A percentile compares a stretch with the other conserved stretches of the same genome.
Evolutionary conservation across 2,113 vertebrate species (phyloP).

Genomic region (Chlamydotis undulata): DNA sequence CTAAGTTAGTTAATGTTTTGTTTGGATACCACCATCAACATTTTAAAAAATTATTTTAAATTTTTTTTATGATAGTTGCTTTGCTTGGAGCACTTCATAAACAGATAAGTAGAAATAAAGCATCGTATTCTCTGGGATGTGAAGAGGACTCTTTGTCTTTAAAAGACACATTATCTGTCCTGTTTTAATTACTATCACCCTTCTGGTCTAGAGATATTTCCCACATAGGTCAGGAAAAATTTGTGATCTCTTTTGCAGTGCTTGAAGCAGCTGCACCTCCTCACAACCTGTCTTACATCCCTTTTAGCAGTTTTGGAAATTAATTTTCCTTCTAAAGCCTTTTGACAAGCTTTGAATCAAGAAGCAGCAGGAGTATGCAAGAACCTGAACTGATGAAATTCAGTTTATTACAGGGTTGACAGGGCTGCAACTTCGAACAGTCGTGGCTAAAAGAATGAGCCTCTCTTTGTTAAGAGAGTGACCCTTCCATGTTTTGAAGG

Average conservation of each 20-base stretch:
- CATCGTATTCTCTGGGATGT: not conserved
- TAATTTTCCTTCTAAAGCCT: not conserved
- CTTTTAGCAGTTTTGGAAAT: not conserved
- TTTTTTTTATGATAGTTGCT: not conserved
- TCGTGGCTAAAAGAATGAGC: not conserved
- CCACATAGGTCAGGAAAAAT: not conserved
- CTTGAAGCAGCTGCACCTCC: not conserved
- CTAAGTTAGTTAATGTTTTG: not conserved
- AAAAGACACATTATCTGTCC: not conserved
- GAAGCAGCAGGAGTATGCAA: not conserved
- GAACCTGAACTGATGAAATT: not conserved
- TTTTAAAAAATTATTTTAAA: not conserved
- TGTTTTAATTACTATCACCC: not conserved
- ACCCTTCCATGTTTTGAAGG: not conserved
- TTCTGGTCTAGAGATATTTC: not conserved
- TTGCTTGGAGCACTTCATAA: not conserved
- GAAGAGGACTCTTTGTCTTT: not conserved
- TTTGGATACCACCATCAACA: not conserved
- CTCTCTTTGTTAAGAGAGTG: not conserved
- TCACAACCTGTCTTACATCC: not conserved
- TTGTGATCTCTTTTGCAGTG: not conserved
- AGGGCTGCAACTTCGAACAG: not conserved
- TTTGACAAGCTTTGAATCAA: not conserved
- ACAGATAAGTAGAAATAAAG: not conserved
- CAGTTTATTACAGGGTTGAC: not conserved